Evolutionary conservation across 2,113 vertebrate species (phyloP).

Genomic region (Numida meleagris): DNA sequence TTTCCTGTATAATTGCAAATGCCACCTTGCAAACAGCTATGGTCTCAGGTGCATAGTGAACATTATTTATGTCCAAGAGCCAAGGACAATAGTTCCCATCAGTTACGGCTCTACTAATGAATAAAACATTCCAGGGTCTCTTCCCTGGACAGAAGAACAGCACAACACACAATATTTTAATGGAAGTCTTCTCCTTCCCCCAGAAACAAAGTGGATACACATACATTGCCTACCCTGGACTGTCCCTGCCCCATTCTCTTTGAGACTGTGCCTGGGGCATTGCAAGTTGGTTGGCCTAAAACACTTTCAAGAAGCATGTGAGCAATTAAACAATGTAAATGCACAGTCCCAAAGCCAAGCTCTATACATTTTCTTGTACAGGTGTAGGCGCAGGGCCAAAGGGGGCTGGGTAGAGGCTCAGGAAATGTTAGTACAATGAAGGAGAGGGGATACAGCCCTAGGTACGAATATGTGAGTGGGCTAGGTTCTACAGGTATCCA

Average conservation of each 20-base stretch:
- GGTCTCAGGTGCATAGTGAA: neutral
- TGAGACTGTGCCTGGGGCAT: neutral
- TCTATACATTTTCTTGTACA: neutral
- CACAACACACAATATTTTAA: neutral
- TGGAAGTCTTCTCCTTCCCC: neutral
- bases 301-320: neutral
- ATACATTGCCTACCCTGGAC: neutral
- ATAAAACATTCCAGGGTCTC: neutral
- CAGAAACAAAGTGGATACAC: neutral
- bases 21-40: neutral
- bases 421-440: neutral
- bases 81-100: neutral
- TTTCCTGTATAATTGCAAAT: slow-evolving; percentile 26
- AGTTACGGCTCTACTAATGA: neutral
- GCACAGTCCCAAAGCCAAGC: neutral
- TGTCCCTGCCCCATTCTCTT: neutral
- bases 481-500: neutral
- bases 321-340: neutral
- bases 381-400: neutral
- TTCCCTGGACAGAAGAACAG: neutral
- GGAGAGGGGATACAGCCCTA: neutral
- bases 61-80: neutral
- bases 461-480: neutral
- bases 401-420: neutral
- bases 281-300: neutral